These are phyloP conservation scores for Enteromius afrohamiltoni DNA, from an alignment of 2,797 vertebrate species.

Conservation along the genomic window DNA sequence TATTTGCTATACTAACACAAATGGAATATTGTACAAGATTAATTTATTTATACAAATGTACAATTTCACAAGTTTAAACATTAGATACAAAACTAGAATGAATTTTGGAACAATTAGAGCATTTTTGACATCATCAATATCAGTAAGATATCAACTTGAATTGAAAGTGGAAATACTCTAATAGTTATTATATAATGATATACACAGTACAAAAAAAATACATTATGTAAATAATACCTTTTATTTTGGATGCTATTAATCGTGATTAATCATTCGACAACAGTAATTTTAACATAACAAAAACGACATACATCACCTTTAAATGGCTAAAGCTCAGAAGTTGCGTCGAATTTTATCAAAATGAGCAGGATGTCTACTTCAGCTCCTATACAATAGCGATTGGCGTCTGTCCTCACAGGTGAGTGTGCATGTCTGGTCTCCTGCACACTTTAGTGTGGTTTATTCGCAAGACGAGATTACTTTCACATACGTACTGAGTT, in stretches of 20 bases:
- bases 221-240: no score
- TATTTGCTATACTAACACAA: background rate
- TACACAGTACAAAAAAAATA: background rate
- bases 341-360: slow-evolving; percentile 15
- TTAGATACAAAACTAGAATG: background rate
- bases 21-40: background rate
- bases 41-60: background rate
- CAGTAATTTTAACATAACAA: background rate
- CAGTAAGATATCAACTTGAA: background rate
- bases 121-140: background rate
- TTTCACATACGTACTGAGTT: slow-evolving; percentile 48
- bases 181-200: background rate
- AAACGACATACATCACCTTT: background rate
- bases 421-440: slow-evolving; percentile 27
- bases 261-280: no score
- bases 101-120: background rate
- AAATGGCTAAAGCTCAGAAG: background rate
- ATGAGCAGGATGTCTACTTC: background rate
- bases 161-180: background rate
- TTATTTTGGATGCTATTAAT: no score
- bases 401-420: slow-evolving; percentile 32
- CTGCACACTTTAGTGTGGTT: slow-evolving; percentile 3
- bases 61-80: background rate
- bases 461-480: background rate
- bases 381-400: background rate